A percentile compares a stretch with the other conserved stretches of the same genome.
Evolutionary conservation across 2,113 vertebrate genomes (phyloP).

Genomic region (Aptenodytes forsteri): DNA sequence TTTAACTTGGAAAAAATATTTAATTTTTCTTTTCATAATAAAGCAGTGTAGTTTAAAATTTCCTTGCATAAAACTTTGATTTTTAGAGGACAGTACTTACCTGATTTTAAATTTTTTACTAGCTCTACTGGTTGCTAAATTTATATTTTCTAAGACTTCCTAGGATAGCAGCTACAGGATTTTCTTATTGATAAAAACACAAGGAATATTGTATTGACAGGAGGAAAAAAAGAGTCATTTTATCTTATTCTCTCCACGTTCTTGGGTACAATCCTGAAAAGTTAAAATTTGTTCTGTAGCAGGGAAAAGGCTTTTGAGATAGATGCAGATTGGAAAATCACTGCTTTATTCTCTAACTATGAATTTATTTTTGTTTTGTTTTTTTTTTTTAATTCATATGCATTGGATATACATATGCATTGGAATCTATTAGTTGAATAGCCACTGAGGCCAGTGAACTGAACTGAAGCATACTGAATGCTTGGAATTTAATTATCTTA

Average conservation of each 20-base stretch:
- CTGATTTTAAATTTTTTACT: background rate
- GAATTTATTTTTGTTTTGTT: background rate
- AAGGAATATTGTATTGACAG: background rate
- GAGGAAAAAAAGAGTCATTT: rapidly evolving
- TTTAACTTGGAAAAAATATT: background rate
- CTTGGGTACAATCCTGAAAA: background rate
- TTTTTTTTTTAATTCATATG: background rate
- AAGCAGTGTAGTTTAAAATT: background rate
- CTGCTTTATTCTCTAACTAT: background rate
- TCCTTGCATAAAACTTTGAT: background rate
- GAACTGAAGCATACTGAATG: background rate
- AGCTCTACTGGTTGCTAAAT: background rate
- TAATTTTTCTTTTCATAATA: background rate
- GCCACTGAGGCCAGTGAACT: background rate
- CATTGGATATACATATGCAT: background rate
- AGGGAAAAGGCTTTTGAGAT: background rate
- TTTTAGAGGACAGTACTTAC: background rate
- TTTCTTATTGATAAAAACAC: background rate
- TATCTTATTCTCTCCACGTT: background rate
- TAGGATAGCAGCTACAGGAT: background rate
- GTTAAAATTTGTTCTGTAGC: background rate
- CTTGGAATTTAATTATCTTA: conserved; percentile 12
- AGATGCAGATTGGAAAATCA: background rate
- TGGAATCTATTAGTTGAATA: background rate
- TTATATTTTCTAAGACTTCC: background rate